phyloP scores from a whole-genome alignment of 2,888 invertebrate genomes.

The Pegoplata infirma region DNA sequence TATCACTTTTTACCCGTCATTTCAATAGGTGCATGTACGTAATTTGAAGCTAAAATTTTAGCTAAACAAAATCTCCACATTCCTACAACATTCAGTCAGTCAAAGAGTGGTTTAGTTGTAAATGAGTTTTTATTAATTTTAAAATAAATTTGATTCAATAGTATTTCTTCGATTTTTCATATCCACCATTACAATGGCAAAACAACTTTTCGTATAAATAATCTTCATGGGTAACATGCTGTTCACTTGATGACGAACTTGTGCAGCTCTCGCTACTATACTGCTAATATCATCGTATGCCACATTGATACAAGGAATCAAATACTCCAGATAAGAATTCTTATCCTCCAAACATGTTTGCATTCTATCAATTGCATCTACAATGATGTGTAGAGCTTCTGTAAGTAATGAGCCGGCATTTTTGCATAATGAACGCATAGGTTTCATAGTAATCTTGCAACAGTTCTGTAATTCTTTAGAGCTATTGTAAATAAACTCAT shows the following conservation, averaged over 20 bases:
- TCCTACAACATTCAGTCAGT: no score
- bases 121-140: no score
- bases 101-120: no score
- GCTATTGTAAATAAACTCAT: constrained; percentile 67
- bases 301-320: constrained; percentile 65
- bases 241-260: constrained; percentile 65
- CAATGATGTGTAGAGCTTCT: constrained; percentile 66
- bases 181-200: constrained; percentile 69
- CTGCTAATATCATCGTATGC: constrained; percentile 66
- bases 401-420: constrained; percentile 66
- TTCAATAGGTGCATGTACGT: no score
- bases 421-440: constrained; percentile 68
- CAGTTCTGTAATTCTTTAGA: constrained; percentile 68
- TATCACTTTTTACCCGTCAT: no score
- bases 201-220: constrained; percentile 70
- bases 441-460: constrained; percentile 71
- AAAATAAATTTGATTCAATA: constrained; percentile 55
- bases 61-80: no score
- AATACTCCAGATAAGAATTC: constrained; percentile 66
- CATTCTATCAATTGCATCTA: constrained; percentile 68
- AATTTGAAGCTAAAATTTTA: no score
- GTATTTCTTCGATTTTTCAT: constrained; percentile 64
- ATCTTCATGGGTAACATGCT: constrained; percentile 68
- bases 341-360: constrained; percentile 70
- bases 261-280: constrained; percentile 64